Percentiles rank a stretch among this genome's conserved stretches.
Evolutionary conservation across 2,113 vertebrate genomes (phyloP).

Genomic region (Coracopsis vasa): DNA sequence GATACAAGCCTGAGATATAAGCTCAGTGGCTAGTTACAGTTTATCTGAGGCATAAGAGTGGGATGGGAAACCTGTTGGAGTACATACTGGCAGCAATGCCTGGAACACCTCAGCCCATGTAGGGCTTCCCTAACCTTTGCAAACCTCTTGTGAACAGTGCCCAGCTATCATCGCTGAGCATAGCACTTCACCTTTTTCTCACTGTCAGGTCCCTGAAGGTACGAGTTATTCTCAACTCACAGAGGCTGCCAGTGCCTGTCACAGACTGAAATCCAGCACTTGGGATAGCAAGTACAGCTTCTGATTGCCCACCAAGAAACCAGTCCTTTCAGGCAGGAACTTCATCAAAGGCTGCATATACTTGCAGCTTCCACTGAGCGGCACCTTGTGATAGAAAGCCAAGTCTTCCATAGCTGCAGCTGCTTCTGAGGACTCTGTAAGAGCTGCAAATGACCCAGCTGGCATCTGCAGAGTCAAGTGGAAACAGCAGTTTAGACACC

Average conservation of each 20-base stretch:
- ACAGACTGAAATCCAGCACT: not conserved
- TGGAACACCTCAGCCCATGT: not conserved
- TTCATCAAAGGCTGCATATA: not conserved
- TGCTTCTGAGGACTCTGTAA: not conserved
- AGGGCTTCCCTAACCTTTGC: not conserved
- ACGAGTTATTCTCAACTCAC: not conserved
- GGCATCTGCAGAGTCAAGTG: not conserved
- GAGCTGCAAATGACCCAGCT: not conserved
- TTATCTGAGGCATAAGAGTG: not conserved
- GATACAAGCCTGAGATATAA: not conserved
- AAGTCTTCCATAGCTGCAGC: not conserved
- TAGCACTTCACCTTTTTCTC: not conserved
- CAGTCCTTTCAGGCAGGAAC: not conserved
- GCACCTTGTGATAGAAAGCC: not conserved
- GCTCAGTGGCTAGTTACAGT: not conserved
- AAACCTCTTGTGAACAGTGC: not conserved
- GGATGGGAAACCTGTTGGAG: not conserved
- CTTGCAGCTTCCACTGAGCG: constrained; percentile 5
- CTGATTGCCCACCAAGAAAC: not conserved
- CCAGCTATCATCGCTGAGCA: not conserved
- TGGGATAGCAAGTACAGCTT: not conserved
- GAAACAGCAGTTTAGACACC: not conserved
- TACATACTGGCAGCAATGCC: not conserved
- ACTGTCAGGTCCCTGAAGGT: not conserved
- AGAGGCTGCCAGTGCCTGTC: not conserved